Percentiles rank a stretch among this genome's conserved stretches.
Evolutionary conservation across 2,888 invertebrate species (phyloP).

Genomic region (Aethes cnicana): DNA sequence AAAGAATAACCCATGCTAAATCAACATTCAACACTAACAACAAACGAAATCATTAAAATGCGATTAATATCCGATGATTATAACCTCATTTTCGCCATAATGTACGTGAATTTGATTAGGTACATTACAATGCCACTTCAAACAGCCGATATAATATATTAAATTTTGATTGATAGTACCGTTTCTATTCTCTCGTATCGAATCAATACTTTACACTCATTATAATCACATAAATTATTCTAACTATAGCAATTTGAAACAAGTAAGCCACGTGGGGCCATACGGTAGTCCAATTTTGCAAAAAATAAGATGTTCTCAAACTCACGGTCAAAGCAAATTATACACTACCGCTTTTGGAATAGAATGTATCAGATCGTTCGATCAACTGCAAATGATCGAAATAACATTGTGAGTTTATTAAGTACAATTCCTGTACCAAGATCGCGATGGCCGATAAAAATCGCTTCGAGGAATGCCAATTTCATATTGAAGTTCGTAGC

Average conservation of each 20-base stretch:
- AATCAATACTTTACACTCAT: slow-evolving; percentile 23
- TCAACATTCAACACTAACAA: no score
- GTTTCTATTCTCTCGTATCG: slow-evolving; percentile 17
- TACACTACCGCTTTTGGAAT: not conserved
- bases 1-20: no score
- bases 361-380: not conserved
- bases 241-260: slow-evolving; percentile 15
- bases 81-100: not conserved
- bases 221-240: slow-evolving; percentile 26
- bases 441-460: not conserved
- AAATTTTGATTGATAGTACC: slow-evolving; percentile 23
- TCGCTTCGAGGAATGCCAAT: not conserved
- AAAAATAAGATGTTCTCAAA: slow-evolving; percentile 1
- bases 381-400: slow-evolving; percentile 1
- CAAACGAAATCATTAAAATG: no score
- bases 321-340: not conserved
- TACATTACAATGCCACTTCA: slow-evolving; percentile 13
- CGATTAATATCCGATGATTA: slow-evolving; percentile 5
- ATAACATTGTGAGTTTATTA: not conserved
- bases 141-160: no score
- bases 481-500: not conserved
- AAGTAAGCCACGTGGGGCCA: slow-evolving; percentile 27
- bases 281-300: slow-evolving; percentile 21
- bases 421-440: slow-evolving; percentile 12
- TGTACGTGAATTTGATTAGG: slow-evolving; percentile 9